Base-by-base conservation (phyloP, 2,797 vertebrate genomes). In the Lithobates pipiens region DNA sequence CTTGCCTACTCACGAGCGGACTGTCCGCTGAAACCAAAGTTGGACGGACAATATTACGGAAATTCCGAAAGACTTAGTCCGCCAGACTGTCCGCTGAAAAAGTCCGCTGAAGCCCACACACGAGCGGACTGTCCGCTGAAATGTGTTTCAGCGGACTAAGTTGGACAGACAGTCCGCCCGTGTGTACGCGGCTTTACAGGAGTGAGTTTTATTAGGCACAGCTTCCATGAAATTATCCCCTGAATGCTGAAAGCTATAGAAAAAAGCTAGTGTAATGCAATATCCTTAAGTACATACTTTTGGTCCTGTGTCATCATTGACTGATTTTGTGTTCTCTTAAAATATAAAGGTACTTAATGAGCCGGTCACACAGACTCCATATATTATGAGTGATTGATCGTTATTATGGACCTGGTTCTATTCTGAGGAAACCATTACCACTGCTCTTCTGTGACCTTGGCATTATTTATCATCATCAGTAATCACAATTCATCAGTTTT, bases 401-500 rank as follows among this genome's bases (percentile, higher is more conserved):
- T 83, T 87, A 83, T 87, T 79, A 87, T 50, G 70, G 76, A 79
- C 85, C 72, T 36, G 32, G 69, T 83, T 83, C 76, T 83, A 74
- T 87, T 83, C 80, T 75, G 80, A 79, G 70, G 76, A 87, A 83
- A 87, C 85, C 73, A 82, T 86, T 82, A 82, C 79, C 44, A 63
- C 85, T 76, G 78, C 67, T 82, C 85, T 83, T 78, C 76, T n/a
- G 29, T 83, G 80, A 87, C 85, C 80, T 87, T 87, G 85, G 68
- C 69, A 61, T 74, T 82, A 87, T 87, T 87, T 78, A 87, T 87
- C 85, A 87, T 87, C 85, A 78, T 68, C 71, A 65, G 70, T 79
- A 83, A 87, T 83, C 80, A 87, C 85, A 83, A 86, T 77, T 83
- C 63, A 87, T 83, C 80, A 83, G 61, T 74, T 87, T 79, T 87